A percentile compares a stretch with the other conserved stretches of the same genome.
Evolutionary conservation across 2,797 vertebrate genomes (phyloP).

Genomic region (Neoniphon sammara): DNA sequence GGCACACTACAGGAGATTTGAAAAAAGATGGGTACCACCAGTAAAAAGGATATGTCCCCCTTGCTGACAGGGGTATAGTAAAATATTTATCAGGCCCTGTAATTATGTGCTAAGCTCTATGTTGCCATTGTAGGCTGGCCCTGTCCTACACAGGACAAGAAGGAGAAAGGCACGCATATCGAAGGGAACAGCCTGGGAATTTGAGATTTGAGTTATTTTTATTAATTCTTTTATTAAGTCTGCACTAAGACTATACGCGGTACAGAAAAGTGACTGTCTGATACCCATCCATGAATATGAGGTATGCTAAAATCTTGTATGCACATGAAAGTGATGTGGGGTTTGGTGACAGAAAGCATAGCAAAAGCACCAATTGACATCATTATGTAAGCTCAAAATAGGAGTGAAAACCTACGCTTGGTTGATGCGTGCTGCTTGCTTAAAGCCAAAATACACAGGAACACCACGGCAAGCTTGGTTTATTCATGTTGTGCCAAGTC

Average conservation of each 20-base stretch:
- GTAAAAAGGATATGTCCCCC: constrained; percentile 61
- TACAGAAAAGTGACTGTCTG: constrained; percentile 21
- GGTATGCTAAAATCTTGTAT: constrained; percentile 10
- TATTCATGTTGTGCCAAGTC: constrained; percentile 77
- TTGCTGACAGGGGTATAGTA: constrained; percentile 53
- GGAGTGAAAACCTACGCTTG: constrained; percentile 55
- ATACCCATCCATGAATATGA: constrained; percentile 27
- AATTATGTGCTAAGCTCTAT: constrained; percentile 70
- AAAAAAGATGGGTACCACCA: constrained; percentile 53
- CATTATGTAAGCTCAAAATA: constrained; percentile 57
- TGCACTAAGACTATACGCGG: constrained; percentile 28
- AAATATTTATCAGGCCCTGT: constrained; percentile 77
- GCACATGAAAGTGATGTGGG: constrained; percentile 26
- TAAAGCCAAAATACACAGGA: constrained; percentile 63
- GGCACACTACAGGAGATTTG: constrained; percentile 65
- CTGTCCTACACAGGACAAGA: constrained; percentile 30
- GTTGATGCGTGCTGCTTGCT: constrained; percentile 50
- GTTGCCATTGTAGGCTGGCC: constrained; percentile 60
- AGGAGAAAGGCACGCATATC: constrained; percentile 37
- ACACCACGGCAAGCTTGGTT: constrained; percentile 52
- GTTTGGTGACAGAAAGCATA: constrained; percentile 34
- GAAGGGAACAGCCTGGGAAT: constrained; percentile 33
- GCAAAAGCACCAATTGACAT: constrained; percentile 48
- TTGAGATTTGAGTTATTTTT: constrained; percentile 34
- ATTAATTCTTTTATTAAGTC: constrained; percentile 23